phyloP scores from a whole-genome alignment of 1,140 invertebrate species.

The Lasioglossum baleicum region DNA sequence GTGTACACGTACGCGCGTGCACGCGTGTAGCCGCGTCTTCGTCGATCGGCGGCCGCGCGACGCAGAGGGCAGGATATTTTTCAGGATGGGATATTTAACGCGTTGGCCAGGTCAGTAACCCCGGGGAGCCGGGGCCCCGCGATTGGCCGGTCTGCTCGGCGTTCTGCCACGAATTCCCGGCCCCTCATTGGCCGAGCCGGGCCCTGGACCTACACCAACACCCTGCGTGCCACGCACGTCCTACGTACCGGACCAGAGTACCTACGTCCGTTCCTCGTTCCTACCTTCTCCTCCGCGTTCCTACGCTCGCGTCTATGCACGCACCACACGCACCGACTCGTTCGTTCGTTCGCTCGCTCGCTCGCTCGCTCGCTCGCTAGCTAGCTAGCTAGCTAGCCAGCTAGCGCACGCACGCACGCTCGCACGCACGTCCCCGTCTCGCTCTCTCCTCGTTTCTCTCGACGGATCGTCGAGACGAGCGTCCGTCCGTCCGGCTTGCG shows the following conservation, averaged over 20 bases:
- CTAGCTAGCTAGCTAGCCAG: no score
- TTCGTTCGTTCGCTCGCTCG: no score
- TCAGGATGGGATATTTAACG: conserved; percentile 80
- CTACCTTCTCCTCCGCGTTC: no score
- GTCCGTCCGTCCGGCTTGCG: no score
- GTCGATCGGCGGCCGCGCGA: conserved; percentile 34
- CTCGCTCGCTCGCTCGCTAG: no score
- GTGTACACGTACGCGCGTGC: conserved; percentile 19
- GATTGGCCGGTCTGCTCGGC: conserved; percentile 74
- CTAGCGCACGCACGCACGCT: conserved; percentile 9
- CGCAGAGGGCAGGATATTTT: conserved; percentile 76
- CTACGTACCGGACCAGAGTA: no score
- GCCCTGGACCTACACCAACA: conserved; percentile 80
- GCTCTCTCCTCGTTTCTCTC: no score
- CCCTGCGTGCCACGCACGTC: conserved; percentile 61
- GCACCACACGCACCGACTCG: no score
- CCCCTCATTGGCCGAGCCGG: conserved; percentile 76
- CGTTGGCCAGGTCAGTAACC: conserved; percentile 79
- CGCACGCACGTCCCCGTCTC: background rate
- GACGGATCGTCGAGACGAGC: no score
- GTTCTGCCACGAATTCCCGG: conserved; percentile 76
- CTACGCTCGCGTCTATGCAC: no score
- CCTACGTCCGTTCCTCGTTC: conserved; percentile 17
- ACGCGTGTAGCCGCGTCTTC: conserved; percentile 47
- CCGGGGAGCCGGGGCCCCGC: conserved; percentile 68